A percentile compares a stretch with the other conserved stretches of the same genome.
These are phyloP conservation scores for Hydrozoanthus gracilis DNA, from an alignment of 92 coral and sea anemone species.

Conservation along the genomic window DNA sequence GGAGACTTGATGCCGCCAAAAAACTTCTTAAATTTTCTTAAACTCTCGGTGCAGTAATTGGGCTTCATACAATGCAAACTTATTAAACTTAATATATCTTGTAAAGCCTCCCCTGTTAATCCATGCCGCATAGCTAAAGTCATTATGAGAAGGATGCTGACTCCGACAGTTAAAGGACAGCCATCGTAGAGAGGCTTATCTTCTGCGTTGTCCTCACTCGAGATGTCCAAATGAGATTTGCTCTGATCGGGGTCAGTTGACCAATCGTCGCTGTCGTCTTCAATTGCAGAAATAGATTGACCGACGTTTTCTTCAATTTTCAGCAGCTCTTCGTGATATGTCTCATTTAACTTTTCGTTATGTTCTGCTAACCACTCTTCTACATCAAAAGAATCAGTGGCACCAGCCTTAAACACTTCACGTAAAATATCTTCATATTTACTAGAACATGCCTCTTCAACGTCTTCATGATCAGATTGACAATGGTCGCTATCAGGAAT, in stretches of 20 bases:
- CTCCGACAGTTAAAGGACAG: constrained; percentile 33
- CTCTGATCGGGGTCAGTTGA: constrained; percentile 22
- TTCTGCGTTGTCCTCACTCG: not conserved
- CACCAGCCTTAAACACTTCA: not conserved
- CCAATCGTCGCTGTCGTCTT: constrained; percentile 20
- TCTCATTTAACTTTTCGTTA: not conserved
- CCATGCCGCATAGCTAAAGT: constrained; percentile 33
- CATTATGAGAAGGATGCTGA: constrained; percentile 36
- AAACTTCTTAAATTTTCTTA: constrained; percentile 36
- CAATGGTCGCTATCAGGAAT: not conserved
- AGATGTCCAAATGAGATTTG: not conserved
- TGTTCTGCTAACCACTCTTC: constrained; percentile 17
- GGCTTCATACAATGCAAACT: constrained; percentile 25
- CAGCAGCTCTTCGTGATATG: not conserved
- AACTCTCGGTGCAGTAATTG: constrained; percentile 22
- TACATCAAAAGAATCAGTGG: not conserved
- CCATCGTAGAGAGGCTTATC: constrained; percentile 38
- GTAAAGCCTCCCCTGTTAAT: constrained; percentile 39
- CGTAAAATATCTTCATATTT: not conserved
- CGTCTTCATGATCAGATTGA: constrained; percentile 1
- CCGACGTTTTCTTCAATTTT: constrained; percentile 22
- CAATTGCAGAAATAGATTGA: not conserved
- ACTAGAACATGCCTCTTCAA: not conserved
- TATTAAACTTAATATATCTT: constrained; percentile 10
- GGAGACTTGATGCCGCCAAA: constrained; percentile 18